Evolutionary conservation across 2,888 invertebrate species (phyloP).

Genomic region (Cheilosia variabilis): DNA sequence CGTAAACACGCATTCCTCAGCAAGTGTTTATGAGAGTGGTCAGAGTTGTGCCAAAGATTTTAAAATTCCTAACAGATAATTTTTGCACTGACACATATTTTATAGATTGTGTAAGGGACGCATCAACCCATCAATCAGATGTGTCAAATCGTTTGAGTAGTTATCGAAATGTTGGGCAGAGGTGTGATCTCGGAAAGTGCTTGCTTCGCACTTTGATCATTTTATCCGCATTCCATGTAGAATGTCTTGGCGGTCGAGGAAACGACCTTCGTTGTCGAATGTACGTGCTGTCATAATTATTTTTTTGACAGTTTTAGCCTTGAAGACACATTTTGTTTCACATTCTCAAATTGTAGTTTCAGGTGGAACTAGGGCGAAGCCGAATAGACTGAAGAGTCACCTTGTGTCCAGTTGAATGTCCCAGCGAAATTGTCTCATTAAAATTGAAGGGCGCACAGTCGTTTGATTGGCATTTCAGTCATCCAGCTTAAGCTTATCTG

Average conservation of each 20-base stretch:
- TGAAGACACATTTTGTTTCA: too few species aligned
- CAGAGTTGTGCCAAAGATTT: neutral
- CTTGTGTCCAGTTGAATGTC: too few species aligned
- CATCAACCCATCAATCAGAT: constrained; percentile 34
- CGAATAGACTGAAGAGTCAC: too few species aligned
- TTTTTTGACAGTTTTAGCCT: too few species aligned
- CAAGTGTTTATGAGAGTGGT: too few species aligned
- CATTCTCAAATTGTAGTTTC: too few species aligned
- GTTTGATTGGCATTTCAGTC: too few species aligned
- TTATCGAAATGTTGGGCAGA: constrained; percentile 27
- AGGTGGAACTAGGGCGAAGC: too few species aligned
- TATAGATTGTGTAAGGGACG: constrained; percentile 14
- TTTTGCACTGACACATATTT: constrained; percentile 4
- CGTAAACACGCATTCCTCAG: too few species aligned
- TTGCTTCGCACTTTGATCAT: constrained; percentile 6
- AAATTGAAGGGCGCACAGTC: too few species aligned
- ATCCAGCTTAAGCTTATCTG: too few species aligned
- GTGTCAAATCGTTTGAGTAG: constrained; percentile 19
- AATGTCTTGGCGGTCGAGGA: neutral
- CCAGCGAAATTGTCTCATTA: too few species aligned
- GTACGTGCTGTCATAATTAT: neutral
- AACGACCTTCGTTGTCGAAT: neutral
- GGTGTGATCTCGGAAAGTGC: constrained; percentile 26
- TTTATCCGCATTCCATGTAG: constrained; percentile 6
- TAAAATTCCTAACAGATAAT: neutral